phyloP scores from a whole-genome alignment of 2,113 vertebrate genomes.

The Platysternon megacephalum region DNA sequence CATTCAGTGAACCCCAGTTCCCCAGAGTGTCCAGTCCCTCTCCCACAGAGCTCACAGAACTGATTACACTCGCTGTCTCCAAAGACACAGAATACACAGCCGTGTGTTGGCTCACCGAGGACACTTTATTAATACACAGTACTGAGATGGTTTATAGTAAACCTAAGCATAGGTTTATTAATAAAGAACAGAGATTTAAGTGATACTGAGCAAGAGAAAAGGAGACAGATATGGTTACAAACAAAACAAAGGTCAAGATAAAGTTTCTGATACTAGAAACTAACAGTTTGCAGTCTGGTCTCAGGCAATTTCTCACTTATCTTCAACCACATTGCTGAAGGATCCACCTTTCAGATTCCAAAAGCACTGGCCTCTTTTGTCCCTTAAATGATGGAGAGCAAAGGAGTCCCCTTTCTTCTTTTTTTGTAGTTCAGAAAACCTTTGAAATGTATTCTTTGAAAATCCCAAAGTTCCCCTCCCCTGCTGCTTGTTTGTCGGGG shows the following conservation, averaged over 20 bases:
- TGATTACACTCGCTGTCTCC: background rate
- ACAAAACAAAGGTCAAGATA: too few species aligned
- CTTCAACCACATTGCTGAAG: too few species aligned
- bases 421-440: background rate
- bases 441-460: background rate
- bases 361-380: too few species aligned
- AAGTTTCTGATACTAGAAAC: too few species aligned
- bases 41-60: background rate
- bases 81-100: background rate
- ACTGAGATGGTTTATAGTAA: background rate
- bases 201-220: background rate
- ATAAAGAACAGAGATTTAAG: background rate
- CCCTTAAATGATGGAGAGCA: background rate
- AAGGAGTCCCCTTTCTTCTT: background rate
- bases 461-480: background rate
- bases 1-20: background rate
- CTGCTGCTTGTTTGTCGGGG: background rate
- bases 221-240: background rate
- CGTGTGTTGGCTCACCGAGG: background rate
- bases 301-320: too few species aligned
- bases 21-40: background rate
- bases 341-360: too few species aligned
- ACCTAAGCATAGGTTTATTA: background rate
- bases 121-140: background rate
- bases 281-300: too few species aligned